A percentile compares a stretch with the other conserved stretches of the same genome.
These are phyloP conservation scores for Ichneumoninae sp. DNA, from an alignment of 2,888 invertebrate genomes.

Conservation along the genomic window DNA sequence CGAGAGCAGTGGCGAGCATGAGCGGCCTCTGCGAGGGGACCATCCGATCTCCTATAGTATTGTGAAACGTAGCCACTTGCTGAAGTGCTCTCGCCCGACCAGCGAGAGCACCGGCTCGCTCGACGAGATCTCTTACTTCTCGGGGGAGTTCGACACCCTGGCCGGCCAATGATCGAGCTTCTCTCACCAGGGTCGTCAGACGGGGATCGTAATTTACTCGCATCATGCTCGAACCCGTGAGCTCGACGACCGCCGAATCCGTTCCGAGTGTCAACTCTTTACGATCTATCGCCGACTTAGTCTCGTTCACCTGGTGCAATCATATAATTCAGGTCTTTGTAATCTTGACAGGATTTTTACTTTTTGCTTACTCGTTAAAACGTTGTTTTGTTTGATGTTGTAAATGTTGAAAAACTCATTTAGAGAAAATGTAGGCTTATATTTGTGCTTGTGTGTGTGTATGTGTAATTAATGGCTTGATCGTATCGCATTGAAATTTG, in stretches of 20 bases:
- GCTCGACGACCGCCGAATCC: constrained; percentile 91
- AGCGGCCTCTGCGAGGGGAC: constrained; percentile 97
- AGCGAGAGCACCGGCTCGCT: constrained; percentile 79
- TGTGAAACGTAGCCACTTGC: constrained; percentile 97
- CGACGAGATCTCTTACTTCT: constrained; percentile 79
- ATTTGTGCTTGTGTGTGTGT: too few relatives aligned
- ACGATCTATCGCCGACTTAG: constrained; percentile 74
- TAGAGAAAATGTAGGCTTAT: background rate
- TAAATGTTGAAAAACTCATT: background rate
- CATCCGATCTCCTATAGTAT: constrained; percentile 99
- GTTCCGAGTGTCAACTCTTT: constrained; percentile 78
- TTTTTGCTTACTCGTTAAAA: background rate
- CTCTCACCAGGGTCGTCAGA: constrained; percentile 92
- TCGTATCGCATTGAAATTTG: too few relatives aligned
- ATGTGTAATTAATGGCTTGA: too few relatives aligned
- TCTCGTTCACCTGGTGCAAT: constrained; percentile 74
- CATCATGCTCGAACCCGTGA: constrained; percentile 91
- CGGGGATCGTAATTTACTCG: constrained; percentile 96
- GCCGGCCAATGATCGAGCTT: constrained; percentile 94
- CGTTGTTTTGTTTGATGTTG: background rate
- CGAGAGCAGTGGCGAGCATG: constrained; percentile 97
- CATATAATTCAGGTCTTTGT: background rate
- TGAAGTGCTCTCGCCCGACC: constrained; percentile 93
- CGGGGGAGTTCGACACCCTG: constrained; percentile 86
- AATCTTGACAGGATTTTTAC: background rate